Evolutionary conservation across 1,140 invertebrate genomes (phyloP).

Genomic region (Phortica variegata): DNA sequence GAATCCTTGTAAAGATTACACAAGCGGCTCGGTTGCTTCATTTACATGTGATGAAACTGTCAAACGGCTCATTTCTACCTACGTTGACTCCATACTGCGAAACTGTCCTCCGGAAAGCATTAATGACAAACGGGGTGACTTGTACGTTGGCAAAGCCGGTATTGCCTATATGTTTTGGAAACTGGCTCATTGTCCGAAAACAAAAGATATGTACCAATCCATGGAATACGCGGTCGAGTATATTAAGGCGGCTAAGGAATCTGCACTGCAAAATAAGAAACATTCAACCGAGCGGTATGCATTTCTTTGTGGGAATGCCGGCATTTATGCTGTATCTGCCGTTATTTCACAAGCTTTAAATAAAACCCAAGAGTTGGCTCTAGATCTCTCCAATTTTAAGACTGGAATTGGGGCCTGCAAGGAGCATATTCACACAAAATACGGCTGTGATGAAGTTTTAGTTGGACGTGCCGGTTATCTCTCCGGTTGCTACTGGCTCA

Average conservation of each 20-base stretch:
- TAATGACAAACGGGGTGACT: conserved; percentile 40
- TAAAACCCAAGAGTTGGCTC: conserved; percentile 37
- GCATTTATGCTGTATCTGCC: conserved; percentile 62
- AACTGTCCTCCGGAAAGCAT: neutral
- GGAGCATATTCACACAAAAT: conserved; percentile 63
- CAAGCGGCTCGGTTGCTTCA: neutral
- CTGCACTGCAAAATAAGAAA: conserved; percentile 18
- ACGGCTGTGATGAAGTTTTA: conserved; percentile 77
- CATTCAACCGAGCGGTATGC: neutral
- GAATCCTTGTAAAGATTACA: conserved; percentile 2
- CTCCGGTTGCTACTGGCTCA: conserved; percentile 68
- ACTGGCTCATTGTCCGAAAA: conserved; percentile 45
- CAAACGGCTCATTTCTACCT: neutral
- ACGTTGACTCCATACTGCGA: conserved; percentile 2
- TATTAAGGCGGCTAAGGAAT: conserved; percentile 32
- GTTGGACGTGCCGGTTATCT: conserved; percentile 79
- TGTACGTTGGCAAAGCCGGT: conserved; percentile 58
- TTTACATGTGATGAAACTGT: neutral
- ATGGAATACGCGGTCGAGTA: conserved; percentile 42
- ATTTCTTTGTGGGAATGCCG: conserved; percentile 22
- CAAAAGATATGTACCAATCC: conserved; percentile 18
- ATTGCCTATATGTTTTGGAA: conserved; percentile 58
- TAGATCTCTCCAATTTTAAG: conserved; percentile 47
- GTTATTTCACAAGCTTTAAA: conserved; percentile 25
- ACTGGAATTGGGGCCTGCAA: conserved; percentile 33